Evolutionary conservation across 1,140 invertebrate genomes (phyloP).

Genomic region (Achatina immaculata): DNA sequence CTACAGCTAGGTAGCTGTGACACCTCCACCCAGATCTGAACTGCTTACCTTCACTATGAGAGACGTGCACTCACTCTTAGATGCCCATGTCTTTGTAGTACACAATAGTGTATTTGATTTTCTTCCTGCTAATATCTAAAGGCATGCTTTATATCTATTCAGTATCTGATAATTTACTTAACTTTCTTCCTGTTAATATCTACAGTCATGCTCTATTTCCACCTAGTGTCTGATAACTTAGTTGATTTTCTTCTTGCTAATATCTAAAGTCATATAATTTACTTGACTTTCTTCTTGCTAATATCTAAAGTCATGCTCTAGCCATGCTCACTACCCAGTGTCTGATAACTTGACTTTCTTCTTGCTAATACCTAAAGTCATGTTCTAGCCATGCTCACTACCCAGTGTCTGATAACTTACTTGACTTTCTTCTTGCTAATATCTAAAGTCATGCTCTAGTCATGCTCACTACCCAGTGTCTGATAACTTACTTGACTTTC

Average conservation of each 20-base stretch:
- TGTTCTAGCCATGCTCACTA: too few species aligned
- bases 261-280: conserved; percentile 46
- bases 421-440: conserved; percentile 24
- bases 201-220: conserved; percentile 52
- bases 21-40: too few species aligned
- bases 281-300: conserved; percentile 48
- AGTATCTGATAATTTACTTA: conserved; percentile 36
- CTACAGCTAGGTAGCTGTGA: too few species aligned
- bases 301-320: conserved; percentile 52
- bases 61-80: too few species aligned
- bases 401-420: conserved; percentile 38
- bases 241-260: conserved; percentile 47
- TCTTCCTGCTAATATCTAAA: conserved; percentile 41
- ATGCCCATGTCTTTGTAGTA: too few species aligned
- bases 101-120: not conserved
- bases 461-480: too few species aligned
- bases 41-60: too few species aligned
- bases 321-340: too few species aligned
- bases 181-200: conserved; percentile 40
- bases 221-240: conserved; percentile 41
- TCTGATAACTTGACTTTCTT: conserved; percentile 11
- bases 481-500: conserved; percentile 51
- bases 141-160: conserved; percentile 51
- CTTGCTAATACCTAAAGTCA: conserved; percentile 44
- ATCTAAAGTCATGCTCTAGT: conserved; percentile 54